Evolutionary conservation across 2,797 vertebrate species (phyloP), one percentile per base, ranked within the genome.

Genomic region (Lates japonicus): DNA sequence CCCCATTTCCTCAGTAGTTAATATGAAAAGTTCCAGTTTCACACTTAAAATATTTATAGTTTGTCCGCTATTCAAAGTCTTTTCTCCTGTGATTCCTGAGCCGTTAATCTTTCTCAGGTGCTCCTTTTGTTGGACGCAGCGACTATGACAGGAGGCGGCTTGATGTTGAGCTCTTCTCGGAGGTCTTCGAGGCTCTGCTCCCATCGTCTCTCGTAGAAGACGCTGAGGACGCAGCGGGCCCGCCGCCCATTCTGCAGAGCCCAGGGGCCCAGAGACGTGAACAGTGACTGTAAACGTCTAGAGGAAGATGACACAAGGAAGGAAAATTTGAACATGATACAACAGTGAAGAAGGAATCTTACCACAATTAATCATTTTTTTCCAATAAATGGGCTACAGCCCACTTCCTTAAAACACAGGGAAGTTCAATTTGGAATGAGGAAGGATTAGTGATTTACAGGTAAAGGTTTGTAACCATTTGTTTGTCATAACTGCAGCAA

Each of bases 131-230:
- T 89, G 5, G 55, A 31, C 13, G 80, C 20, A 1, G 37, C 14
- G 6, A 81, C n/a, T 19, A 14, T 61, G 66, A 92, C 17, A 1
- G 87, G 79, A 0, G 96, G 95, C 0, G 95, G 93, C 12, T 95
- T 92, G 55, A 99, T 98, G 85, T 96, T 95, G 1, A 99, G 95
- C 90, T 99, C 97, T 19, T 93, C 88, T 75, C 97, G 88, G 44
- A 99, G 95, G 3, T 97, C 96, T 13, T 92, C 83, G 14, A 99
- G 87, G 3, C 89, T 93, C 93, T 99, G 97, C 62, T 97, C 97
- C 98, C 98, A 99, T 67, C 97, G 96, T 20, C 85, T 94, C 91
- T 99, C 98, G 0, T 97, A 99, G 94, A 97, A 99, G 60, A 99
- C 0, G 8, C 94, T 98, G 78, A 99, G 94, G 78, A 98, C 73